Evolutionary conservation across 2,113 vertebrate genomes (phyloP).

Genomic region (Cephalopholis sonnerati): DNA sequence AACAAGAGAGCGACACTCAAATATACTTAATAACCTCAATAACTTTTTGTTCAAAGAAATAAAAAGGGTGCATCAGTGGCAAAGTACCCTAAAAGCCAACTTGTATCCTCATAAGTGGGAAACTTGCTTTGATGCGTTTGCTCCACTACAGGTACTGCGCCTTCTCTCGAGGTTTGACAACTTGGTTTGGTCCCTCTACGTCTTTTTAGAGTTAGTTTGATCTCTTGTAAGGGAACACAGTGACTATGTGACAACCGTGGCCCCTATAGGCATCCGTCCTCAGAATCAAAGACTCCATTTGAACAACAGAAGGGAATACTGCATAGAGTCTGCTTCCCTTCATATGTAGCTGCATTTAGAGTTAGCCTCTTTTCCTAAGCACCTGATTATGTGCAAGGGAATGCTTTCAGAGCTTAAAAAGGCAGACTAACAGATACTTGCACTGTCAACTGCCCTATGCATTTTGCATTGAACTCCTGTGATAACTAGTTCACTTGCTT

Average conservation of each 20-base stretch:
- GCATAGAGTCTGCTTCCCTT: slow-evolving; percentile 19
- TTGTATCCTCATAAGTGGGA: slow-evolving; percentile 9
- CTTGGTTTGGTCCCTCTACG: slow-evolving; percentile 28
- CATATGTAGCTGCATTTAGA: slow-evolving; percentile 27
- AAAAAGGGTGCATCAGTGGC: neutral
- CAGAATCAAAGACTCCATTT: slow-evolving; percentile 51
- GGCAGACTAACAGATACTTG: neutral
- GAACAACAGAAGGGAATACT: slow-evolving; percentile 37
- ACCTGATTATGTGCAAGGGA: slow-evolving; percentile 38
- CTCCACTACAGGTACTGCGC: slow-evolving; percentile 26
- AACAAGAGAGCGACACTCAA: slow-evolving; percentile 21
- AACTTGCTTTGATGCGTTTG: slow-evolving; percentile 43
- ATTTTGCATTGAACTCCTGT: slow-evolving; percentile 39
- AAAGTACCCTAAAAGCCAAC: slow-evolving; percentile 33
- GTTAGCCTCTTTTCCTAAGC: slow-evolving; percentile 13
- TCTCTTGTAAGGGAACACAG: slow-evolving; percentile 46
- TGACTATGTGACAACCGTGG: slow-evolving; percentile 46
- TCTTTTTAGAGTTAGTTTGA: slow-evolving; percentile 40
- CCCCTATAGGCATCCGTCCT: slow-evolving; percentile 35
- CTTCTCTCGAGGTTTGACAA: slow-evolving; percentile 50
- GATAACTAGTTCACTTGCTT: slow-evolving; percentile 32
- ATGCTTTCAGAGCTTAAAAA: slow-evolving; percentile 16
- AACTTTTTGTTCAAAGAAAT: neutral
- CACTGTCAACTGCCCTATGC: slow-evolving; percentile 4
- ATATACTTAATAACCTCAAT: neutral